phyloP scores from a whole-genome alignment of 1,140 invertebrate genomes.

The Pachypeltis micranthus region DNA sequence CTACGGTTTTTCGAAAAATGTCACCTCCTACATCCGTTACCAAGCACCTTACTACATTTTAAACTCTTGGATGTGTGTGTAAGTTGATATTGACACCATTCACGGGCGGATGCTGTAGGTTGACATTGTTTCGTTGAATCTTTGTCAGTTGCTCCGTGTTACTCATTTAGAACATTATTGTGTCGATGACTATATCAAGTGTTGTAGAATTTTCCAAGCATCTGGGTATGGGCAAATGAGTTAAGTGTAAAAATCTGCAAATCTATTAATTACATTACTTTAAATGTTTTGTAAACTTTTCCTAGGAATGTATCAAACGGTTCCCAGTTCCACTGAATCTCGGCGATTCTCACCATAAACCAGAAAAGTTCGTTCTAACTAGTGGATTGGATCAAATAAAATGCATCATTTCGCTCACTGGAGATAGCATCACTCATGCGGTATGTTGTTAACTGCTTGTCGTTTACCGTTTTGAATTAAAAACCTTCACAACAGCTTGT shows the following conservation, averaged over 20 bases:
- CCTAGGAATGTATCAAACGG: conserved; percentile 69
- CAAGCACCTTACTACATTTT: too few species aligned
- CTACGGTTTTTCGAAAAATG: too few species aligned
- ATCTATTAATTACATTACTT: conserved; percentile 17
- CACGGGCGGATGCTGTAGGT: too few species aligned
- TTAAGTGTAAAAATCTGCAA: conserved; percentile 18
- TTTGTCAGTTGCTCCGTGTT: too few species aligned
- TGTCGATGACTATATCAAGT: neutral
- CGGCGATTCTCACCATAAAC: conserved; percentile 66
- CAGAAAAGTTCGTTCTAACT: conserved; percentile 77
- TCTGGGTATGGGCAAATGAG: neutral
- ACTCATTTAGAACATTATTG: conserved; percentile 11
- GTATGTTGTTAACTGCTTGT: conserved; percentile 41
- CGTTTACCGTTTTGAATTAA: conserved; percentile 5
- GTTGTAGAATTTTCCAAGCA: neutral
- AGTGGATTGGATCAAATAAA: conserved; percentile 79
- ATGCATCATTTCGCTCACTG: conserved; percentile 75
- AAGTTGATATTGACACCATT: too few species aligned
- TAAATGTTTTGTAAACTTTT: too few species aligned
- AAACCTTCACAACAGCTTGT: too few species aligned
- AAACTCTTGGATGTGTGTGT: too few species aligned
- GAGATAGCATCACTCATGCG: conserved; percentile 83
- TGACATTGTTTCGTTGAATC: too few species aligned
- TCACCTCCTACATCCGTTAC: too few species aligned
- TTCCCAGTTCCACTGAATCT: conserved; percentile 66